Conservation (phyloP, 2,113 vertebrate genomes). For the Lepidothrix coronata region DNA sequence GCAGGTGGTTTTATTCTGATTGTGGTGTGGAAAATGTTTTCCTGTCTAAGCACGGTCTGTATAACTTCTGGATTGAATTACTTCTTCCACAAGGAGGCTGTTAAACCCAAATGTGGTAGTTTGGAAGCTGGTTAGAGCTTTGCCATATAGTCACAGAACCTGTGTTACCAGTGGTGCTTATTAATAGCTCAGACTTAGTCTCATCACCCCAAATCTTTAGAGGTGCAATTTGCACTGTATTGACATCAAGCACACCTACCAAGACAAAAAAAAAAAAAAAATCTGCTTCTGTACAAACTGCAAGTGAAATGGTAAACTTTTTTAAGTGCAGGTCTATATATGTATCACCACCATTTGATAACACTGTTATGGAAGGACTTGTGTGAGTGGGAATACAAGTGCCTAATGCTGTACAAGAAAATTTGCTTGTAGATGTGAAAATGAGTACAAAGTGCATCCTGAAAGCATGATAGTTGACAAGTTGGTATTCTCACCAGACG, state of each 20-base stretch:
- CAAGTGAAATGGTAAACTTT: not conserved
- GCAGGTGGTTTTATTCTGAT: not conserved
- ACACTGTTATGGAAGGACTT: not conserved
- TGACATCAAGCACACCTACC: not conserved
- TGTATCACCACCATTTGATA: not conserved
- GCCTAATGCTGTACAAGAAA: not conserved
- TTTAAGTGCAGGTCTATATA: not conserved
- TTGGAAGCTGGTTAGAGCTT: not conserved
- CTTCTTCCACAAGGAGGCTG: not conserved
- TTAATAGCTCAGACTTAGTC: not conserved
- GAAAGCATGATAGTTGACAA: not conserved
- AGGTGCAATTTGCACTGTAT: not conserved
- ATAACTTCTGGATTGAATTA: not conserved
- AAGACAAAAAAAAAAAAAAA: not conserved
- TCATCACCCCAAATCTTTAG: not conserved
- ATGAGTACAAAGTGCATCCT: not conserved
- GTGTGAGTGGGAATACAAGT: not conserved
- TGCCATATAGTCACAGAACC: not conserved
- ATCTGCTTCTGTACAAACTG: not conserved
- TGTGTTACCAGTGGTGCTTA: fast-evolving
- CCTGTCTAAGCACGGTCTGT: not conserved
- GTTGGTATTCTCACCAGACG: not conserved
- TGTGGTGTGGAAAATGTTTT: not conserved
- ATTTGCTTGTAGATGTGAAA: not conserved
- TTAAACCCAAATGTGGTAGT: not conserved